Base-by-base conservation (phyloP, 1,140 invertebrate species). In the Paraescarpia echinospica region DNA sequence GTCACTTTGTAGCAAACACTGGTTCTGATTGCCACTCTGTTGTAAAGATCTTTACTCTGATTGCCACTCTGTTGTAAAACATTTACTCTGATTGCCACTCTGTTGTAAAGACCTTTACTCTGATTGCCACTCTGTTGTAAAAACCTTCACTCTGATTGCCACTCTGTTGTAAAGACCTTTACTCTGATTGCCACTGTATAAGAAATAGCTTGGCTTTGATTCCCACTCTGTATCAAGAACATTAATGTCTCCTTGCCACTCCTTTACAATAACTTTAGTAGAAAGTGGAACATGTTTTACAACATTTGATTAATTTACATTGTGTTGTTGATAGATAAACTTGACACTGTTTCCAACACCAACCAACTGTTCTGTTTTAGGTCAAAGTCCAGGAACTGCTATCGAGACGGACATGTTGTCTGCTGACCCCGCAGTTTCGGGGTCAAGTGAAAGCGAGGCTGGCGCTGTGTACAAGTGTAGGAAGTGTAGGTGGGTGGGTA, bases 401-500 rank as follows among this genome's bases (percentile, higher is more conserved):
- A 93, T 92, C 41, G 91, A 92, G 89, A 91, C 34, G 31, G 92
- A 91, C 35, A 93, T 92, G 18, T 92, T 51, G 34, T 91, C 89
- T 18, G 94, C 93, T 88, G 91, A 92, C 59, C 92, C 93, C 33
- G 35, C 48, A 92, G 35, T 33, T 12, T 35, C 34, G 35, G 27
- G 31, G 41, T 92, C 91, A n/a, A 77, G 31, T 48, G 35, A 77
- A 92, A 34, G 59, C 27, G 59, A 89, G 35, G 77, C 33, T 33
- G 34, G 51, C 33, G 51, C 89, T 14, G 27, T 92, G 59, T 95
- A 94, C 92, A 95, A 93, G 92, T 95, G 95, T 94, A 93, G 93
- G 48, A 95, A 95, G 92, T 95, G 95, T 94, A 95, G 95, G 95
- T 92, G 41, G n/a, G 34, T 92, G 48, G 48, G 48, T 48, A 27